Conservation (phyloP, 2,113 vertebrate genomes). For the Semnornis frantzii region DNA sequence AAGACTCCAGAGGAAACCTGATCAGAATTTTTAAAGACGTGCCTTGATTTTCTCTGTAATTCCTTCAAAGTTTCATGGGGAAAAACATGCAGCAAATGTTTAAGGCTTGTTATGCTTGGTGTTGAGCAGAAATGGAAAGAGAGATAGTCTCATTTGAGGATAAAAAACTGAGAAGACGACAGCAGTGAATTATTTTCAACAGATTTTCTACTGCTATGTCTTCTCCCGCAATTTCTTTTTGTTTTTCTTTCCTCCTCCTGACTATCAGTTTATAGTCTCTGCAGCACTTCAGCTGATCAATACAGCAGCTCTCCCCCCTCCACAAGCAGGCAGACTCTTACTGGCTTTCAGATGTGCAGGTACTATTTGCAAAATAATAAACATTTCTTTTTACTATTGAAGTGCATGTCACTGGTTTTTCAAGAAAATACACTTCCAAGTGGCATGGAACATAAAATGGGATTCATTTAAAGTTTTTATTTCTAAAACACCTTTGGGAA, state of each 20-base stretch:
- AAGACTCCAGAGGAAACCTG: constrained; percentile 84
- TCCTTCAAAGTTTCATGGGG: constrained; percentile 38
- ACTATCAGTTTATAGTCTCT: constrained; percentile 60
- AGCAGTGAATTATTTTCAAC: constrained; percentile 20
- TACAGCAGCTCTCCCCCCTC: constrained; percentile 6
- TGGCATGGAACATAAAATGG: not conserved
- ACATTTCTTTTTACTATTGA: not conserved
- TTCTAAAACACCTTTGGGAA: not conserved
- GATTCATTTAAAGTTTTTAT: not conserved
- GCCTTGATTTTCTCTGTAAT: constrained; percentile 52
- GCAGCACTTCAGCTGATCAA: constrained; percentile 53
- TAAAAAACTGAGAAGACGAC: constrained; percentile 36
- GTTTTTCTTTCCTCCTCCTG: not conserved
- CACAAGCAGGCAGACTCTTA: constrained; percentile 5
- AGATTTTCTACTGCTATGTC: constrained; percentile 21
- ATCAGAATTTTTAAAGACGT: constrained; percentile 80
- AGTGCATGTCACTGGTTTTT: constrained; percentile 19
- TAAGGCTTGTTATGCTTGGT: constrained; percentile 42
- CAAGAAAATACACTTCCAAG: constrained; percentile 7
- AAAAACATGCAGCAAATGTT: constrained; percentile 36
- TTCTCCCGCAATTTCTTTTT: constrained; percentile 11
- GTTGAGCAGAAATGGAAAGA: constrained; percentile 45
- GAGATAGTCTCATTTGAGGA: constrained; percentile 26
- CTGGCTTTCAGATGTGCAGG: constrained; percentile 1
- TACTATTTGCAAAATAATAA: constrained; percentile 48